A percentile compares a stretch with the other conserved stretches of the same genome.
phyloP scores from a whole-genome alignment of 2,888 invertebrate genomes.

The Argynnis bischoffii region DNA sequence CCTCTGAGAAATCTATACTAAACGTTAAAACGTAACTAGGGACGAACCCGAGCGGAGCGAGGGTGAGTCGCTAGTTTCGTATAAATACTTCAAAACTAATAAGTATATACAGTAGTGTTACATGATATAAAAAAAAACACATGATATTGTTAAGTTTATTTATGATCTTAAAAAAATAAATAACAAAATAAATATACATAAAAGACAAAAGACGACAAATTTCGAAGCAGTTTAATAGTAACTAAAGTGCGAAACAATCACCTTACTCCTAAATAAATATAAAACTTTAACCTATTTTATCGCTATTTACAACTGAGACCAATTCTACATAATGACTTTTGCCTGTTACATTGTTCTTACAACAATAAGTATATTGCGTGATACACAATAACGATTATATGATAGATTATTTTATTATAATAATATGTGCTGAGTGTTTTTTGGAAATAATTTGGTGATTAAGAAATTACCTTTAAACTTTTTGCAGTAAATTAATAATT shows the following conservation, averaged over 20 bases:
- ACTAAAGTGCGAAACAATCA: constrained; percentile 25
- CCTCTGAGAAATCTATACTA: too few relatives aligned
- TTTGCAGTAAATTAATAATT: too few relatives aligned
- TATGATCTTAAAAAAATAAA: constrained; percentile 44
- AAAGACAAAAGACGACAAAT: constrained; percentile 17
- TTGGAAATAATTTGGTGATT: too few relatives aligned
- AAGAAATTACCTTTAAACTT: too few relatives aligned
- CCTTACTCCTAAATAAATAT: constrained; percentile 30
- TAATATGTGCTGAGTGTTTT: too few relatives aligned
- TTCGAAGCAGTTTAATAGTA: constrained; percentile 23
- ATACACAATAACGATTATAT: background rate
- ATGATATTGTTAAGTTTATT: constrained; percentile 26
- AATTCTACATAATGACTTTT: constrained; percentile 18
- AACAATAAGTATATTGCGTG: constrained; percentile 7
- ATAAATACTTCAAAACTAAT: too few relatives aligned
- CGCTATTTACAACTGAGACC: constrained; percentile 19
- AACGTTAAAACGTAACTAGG: too few relatives aligned
- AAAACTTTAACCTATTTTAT: constrained; percentile 28
- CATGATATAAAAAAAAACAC: background rate
- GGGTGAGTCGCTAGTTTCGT: too few relatives aligned
- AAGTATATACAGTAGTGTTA: too few relatives aligned
- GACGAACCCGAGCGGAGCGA: too few relatives aligned
- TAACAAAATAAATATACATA: constrained; percentile 40
- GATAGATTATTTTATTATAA: too few relatives aligned
- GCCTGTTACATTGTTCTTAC: background rate